phyloP scores from a whole-genome alignment of 1,140 invertebrate species.

The Drosophila parvula region DNA sequence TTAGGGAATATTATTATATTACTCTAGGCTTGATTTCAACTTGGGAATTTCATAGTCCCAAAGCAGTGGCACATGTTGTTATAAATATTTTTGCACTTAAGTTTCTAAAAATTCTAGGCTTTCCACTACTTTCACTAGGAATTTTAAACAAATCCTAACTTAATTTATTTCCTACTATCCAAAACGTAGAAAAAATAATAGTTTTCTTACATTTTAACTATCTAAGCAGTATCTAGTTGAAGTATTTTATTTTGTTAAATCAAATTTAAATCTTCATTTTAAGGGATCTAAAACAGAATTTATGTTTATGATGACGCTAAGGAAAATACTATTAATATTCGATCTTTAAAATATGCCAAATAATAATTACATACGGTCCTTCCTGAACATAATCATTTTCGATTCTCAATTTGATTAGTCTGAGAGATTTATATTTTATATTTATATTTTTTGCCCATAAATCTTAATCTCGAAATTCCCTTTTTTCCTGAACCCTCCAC shows the following conservation, averaged over 20 bases:
- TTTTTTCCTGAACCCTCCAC: conserved; percentile 16
- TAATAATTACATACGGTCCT: no score
- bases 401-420: not conserved
- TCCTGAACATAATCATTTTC: no score
- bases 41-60: not conserved
- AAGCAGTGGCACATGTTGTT: not conserved
- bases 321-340: no score
- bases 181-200: no score
- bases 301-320: not conserved
- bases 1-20: not conserved
- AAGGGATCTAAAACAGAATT: not conserved
- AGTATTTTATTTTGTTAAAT: not conserved
- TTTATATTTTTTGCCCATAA: not conserved
- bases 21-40: not conserved
- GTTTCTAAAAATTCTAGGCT: not conserved
- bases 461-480: not conserved
- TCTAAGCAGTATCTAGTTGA: no score
- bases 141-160: no score
- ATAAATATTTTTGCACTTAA: not conserved
- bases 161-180: no score
- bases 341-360: no score
- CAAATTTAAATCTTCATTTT: not conserved
- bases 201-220: no score
- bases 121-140: not conserved
- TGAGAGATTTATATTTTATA: not conserved